These are phyloP conservation scores for Dicycla oo DNA, from an alignment of 2,888 invertebrate species.

Conservation along the genomic window DNA sequence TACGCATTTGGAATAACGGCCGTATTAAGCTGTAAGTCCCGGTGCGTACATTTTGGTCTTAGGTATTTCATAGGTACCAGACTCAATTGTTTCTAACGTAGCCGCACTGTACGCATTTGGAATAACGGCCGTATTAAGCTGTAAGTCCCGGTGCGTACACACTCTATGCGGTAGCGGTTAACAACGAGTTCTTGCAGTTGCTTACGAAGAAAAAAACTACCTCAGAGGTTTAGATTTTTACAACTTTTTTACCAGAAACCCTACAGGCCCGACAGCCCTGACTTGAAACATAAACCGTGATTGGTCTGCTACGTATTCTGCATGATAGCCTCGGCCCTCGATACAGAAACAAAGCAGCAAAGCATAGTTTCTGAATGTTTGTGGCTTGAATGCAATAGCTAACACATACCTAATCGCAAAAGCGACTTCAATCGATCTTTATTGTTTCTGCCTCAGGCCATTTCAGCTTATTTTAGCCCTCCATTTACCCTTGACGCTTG, in stretches of 20 bases:
- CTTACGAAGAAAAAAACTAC: neutral
- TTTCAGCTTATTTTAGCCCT: constrained; percentile 38
- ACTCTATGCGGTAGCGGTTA: too few species aligned
- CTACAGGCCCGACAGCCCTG: too few species aligned
- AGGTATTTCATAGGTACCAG: too few species aligned
- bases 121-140: too few species aligned
- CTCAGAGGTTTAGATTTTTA: constrained; percentile 4
- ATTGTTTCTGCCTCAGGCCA: constrained; percentile 22
- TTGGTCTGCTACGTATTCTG: neutral
- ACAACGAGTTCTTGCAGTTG: too few species aligned
- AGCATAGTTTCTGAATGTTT: constrained; percentile 10
- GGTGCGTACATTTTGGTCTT: too few species aligned
- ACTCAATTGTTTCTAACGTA: too few species aligned
- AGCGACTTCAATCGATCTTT: constrained; percentile 28
- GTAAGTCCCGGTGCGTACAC: too few species aligned
- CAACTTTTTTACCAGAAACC: neutral
- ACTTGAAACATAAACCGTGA: constrained; percentile 6
- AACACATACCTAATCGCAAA: constrained; percentile 37
- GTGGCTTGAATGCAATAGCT: neutral
- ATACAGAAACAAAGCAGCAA: neutral
- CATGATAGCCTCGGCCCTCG: neutral
- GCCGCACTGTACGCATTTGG: too few species aligned
- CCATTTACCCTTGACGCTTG: constrained; percentile 21
- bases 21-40: too few species aligned
- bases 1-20: too few species aligned